phyloP scores from a whole-genome alignment of 2,888 invertebrate genomes.

The Leptinotarsa tumamoca region DNA sequence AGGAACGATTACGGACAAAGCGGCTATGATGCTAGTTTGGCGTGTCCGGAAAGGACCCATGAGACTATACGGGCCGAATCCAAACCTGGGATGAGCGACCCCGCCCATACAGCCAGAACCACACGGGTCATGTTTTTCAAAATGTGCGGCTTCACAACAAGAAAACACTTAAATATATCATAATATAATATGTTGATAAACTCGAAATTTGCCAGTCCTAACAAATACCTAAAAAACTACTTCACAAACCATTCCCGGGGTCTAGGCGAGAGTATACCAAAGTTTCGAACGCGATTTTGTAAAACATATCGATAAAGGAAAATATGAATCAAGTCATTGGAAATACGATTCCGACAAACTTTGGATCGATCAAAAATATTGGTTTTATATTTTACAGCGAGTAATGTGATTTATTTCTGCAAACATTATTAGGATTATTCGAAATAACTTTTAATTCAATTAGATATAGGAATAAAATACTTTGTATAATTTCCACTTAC shows the following conservation, averaged over 20 bases:
- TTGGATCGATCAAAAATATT: too few relatives aligned
- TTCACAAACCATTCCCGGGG: slow-evolving; percentile 45
- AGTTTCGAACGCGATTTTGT: slow-evolving; percentile 37
- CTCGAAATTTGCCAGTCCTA: slow-evolving; percentile 63
- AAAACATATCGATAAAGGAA: slow-evolving; percentile 12
- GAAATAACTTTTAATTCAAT: too few relatives aligned
- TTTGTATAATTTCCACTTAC: too few relatives aligned
- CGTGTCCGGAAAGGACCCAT: slow-evolving; percentile 52
- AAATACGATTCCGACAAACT: too few relatives aligned
- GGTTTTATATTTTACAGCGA: too few relatives aligned
- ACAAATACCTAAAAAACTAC: slow-evolving; percentile 61
- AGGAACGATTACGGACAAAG: slow-evolving; percentile 68
- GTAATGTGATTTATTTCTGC: too few relatives aligned
- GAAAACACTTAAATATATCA: slow-evolving; percentile 64
- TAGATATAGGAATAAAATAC: too few relatives aligned
- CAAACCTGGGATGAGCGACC: neutral
- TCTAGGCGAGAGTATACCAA: slow-evolving; percentile 39
- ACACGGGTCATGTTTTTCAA: slow-evolving; percentile 54
- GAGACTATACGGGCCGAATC: slow-evolving; percentile 50
- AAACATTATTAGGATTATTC: too few relatives aligned
- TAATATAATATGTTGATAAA: slow-evolving; percentile 59
- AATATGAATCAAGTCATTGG: neutral
- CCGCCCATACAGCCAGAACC: slow-evolving; percentile 61
- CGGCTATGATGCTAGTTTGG: slow-evolving; percentile 61
- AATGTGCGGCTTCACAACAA: slow-evolving; percentile 64